Percentiles rank a stretch among this genome's conserved stretches.
phyloP scores from a whole-genome alignment of 2,797 vertebrate genomes.

The Anguilla anguilla region DNA sequence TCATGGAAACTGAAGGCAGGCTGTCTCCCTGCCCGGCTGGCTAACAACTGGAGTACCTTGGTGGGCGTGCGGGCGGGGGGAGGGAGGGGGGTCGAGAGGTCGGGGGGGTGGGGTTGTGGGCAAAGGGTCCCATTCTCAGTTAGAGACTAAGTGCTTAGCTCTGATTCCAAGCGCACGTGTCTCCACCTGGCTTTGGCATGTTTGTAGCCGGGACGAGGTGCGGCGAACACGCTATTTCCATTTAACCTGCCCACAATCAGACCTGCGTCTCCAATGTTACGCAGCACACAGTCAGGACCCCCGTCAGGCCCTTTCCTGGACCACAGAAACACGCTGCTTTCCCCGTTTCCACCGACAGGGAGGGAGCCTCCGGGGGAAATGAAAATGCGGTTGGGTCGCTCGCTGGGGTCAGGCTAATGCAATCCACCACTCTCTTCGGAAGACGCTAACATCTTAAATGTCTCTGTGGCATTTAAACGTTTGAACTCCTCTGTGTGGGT shows the following conservation, averaged over 20 bases:
- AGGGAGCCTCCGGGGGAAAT: neutral
- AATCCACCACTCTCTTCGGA: constrained; percentile 3
- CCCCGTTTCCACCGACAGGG: neutral
- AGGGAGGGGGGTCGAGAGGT: neutral
- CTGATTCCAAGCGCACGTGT: neutral
- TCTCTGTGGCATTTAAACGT: constrained; percentile 24
- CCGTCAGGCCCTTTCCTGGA: neutral
- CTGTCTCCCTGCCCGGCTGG: neutral
- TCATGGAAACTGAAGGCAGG: neutral
- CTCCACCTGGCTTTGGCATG: neutral
- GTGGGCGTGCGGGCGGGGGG: neutral
- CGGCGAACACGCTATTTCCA: neutral
- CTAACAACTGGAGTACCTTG: neutral
- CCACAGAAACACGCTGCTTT: neutral
- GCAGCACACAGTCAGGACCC: too few relatives aligned
- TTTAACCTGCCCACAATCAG: neutral
- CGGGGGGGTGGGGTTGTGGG: neutral
- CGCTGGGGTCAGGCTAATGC: neutral
- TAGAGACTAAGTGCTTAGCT: neutral
- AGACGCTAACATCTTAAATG: constrained; percentile 17
- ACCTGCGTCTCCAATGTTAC: neutral
- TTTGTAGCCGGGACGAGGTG: neutral
- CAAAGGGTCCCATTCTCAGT: neutral
- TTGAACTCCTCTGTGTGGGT: constrained; percentile 46
- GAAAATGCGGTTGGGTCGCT: too few relatives aligned